A percentile compares a stretch with the other conserved stretches of the same genome.
These are phyloP conservation scores for Leptinotarsa haldemani DNA, from an alignment of 2,888 invertebrate genomes.

Conservation along the genomic window DNA sequence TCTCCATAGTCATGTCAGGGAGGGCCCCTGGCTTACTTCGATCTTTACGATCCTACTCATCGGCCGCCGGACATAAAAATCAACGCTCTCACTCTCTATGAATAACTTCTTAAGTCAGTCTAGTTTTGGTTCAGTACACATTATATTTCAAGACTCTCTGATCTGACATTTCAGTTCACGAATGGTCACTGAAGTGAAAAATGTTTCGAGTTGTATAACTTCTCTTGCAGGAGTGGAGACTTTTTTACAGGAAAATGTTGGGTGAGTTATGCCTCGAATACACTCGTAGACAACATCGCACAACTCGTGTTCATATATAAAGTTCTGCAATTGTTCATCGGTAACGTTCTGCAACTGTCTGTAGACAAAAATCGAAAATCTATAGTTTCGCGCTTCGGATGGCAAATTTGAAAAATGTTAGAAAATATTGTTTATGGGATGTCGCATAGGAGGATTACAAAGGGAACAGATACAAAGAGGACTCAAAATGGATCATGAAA, in stretches of 20 bases:
- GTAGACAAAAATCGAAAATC: too few relatives aligned
- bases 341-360: too few relatives aligned
- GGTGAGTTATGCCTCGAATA: too few relatives aligned
- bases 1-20: conserved; percentile 52
- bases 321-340: too few relatives aligned
- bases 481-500: too few relatives aligned
- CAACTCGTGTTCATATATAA: too few relatives aligned
- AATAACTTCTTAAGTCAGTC: conserved; percentile 15
- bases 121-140: conserved; percentile 20
- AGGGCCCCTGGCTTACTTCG: conserved; percentile 31
- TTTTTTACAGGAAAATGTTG: neutral
- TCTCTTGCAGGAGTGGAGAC: neutral
- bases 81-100: conserved; percentile 20
- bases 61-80: conserved; percentile 21
- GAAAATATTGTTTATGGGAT: too few relatives aligned
- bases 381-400: too few relatives aligned
- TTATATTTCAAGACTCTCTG: conserved; percentile 8
- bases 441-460: too few relatives aligned
- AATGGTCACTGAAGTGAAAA: conserved; percentile 1
- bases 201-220: neutral
- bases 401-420: too few relatives aligned
- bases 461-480: too few relatives aligned
- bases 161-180: conserved; percentile 13
- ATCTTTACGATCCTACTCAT: conserved; percentile 30
- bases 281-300: too few relatives aligned